Conservation (phyloP, 2,797 vertebrate species). For the Antrozous pallidus region DNA sequence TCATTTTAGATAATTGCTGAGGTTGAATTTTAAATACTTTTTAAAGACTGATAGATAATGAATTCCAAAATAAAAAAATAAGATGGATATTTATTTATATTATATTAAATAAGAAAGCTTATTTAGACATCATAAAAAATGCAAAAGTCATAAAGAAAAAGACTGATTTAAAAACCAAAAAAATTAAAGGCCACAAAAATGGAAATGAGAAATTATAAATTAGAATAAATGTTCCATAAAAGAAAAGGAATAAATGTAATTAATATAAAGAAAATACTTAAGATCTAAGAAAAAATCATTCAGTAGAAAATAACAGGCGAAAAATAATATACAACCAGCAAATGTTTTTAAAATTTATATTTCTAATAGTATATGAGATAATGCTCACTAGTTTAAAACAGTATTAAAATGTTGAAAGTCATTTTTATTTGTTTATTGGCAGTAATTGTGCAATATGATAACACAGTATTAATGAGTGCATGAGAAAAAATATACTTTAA, state of each 20-base stretch:
- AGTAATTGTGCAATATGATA: not conserved
- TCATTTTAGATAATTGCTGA: not conserved
- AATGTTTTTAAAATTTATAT: constrained; percentile 17
- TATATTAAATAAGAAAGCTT: not conserved
- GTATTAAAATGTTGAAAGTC: not conserved
- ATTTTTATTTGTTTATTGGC: not conserved
- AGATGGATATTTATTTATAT: not conserved
- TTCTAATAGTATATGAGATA: not conserved
- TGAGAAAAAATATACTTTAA: not conserved
- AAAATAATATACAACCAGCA: not conserved
- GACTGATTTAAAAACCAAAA: not conserved
- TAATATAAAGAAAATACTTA: not conserved
- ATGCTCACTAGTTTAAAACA: not conserved
- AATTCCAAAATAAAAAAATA: not conserved
- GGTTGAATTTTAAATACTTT: not conserved
- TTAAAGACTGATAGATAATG: not conserved
- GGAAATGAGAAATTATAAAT: not conserved
- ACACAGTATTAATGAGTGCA: not conserved
- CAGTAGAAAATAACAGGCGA: not conserved
- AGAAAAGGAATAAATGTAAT: not conserved
- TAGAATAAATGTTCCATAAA: not conserved
- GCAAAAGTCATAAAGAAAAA: not conserved
- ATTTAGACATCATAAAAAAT: not conserved
- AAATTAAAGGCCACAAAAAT: not conserved
- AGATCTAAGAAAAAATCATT: not conserved